These are phyloP conservation scores for Heliornis fulica DNA, from an alignment of 2,113 vertebrate genomes.

Conservation along the genomic window DNA sequence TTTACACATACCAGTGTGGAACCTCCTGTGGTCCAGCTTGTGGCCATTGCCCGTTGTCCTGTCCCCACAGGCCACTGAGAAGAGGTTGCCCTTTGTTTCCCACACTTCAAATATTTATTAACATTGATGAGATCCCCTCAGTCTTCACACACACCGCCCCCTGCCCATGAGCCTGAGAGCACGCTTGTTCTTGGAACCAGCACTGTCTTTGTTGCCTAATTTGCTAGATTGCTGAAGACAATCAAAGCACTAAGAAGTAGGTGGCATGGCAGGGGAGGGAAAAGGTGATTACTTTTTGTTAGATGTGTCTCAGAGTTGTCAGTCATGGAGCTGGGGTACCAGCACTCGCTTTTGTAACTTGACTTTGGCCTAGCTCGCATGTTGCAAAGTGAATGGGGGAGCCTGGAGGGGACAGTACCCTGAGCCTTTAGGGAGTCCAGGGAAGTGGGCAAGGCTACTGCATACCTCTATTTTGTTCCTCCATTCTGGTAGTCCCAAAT, in stretches of 20 bases:
- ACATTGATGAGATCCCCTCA: no score
- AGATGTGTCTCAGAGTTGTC: background rate
- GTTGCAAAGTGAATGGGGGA: background rate
- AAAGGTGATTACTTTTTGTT: background rate
- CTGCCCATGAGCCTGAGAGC: no score
- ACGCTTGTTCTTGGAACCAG: accelerated
- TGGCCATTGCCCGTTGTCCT: no score
- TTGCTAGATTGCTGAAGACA: background rate
- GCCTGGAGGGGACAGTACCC: background rate
- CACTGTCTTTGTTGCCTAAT: no score
- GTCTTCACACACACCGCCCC: no score
- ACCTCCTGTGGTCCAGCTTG: no score
- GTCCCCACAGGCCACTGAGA: no score
- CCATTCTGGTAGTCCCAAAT: background rate
- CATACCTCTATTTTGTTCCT: background rate
- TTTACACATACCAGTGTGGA: no score
- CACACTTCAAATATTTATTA: no score
- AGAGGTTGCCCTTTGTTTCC: no score
- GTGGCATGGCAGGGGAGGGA: background rate
- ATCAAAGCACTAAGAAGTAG: background rate
- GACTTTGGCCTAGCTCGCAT: background rate
- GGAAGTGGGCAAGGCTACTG: slow-evolving; percentile 17
- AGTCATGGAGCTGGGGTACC: slow-evolving; percentile 34
- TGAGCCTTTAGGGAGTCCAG: background rate
- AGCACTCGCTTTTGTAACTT: slow-evolving; percentile 45